A percentile compares a stretch with the other conserved stretches of the same genome.
Conservation (phyloP, 2,888 invertebrate genomes). For the Thera britannica region DNA sequence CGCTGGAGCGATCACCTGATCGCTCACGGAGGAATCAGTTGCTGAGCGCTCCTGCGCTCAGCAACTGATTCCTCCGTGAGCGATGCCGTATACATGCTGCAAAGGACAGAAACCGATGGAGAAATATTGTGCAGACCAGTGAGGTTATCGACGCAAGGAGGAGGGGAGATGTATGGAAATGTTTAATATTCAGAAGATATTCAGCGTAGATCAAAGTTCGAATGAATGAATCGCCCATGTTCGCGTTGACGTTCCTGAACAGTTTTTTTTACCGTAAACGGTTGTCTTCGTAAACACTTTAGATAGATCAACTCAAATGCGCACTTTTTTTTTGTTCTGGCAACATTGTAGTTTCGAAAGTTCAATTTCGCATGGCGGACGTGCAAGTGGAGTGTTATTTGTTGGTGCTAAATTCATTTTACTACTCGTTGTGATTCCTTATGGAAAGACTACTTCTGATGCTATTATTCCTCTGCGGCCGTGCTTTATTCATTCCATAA, state of each 20-base stretch:
- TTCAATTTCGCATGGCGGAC: slow-evolving; percentile 85
- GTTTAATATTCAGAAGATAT: too few species aligned
- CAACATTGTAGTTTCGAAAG: slow-evolving; percentile 81
- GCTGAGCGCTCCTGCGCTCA: too few species aligned
- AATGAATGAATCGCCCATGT: too few species aligned
- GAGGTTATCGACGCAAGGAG: too few species aligned
- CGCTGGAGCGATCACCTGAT: too few species aligned
- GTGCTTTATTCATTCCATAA: slow-evolving; percentile 83
- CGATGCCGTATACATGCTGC: too few species aligned
- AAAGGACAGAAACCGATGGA: too few species aligned
- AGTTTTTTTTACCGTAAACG: background rate
- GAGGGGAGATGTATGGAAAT: too few species aligned
- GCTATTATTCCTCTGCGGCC: slow-evolving; percentile 80
- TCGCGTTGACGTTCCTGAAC: background rate
- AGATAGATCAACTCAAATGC: slow-evolving; percentile 48
- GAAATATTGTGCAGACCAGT: too few species aligned
- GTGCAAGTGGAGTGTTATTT: slow-evolving; percentile 82
- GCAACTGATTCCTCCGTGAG: too few species aligned
- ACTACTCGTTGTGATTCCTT: slow-evolving; percentile 78
- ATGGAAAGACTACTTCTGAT: slow-evolving; percentile 81
- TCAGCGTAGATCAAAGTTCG: too few species aligned
- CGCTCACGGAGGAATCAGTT: too few species aligned
- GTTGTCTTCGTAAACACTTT: slow-evolving; percentile 35
- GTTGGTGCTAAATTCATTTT: slow-evolving; percentile 81
- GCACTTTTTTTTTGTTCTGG: slow-evolving; percentile 55